Conservation (phyloP, 1,140 invertebrate species). For the Drosophila triauraria region DNA sequence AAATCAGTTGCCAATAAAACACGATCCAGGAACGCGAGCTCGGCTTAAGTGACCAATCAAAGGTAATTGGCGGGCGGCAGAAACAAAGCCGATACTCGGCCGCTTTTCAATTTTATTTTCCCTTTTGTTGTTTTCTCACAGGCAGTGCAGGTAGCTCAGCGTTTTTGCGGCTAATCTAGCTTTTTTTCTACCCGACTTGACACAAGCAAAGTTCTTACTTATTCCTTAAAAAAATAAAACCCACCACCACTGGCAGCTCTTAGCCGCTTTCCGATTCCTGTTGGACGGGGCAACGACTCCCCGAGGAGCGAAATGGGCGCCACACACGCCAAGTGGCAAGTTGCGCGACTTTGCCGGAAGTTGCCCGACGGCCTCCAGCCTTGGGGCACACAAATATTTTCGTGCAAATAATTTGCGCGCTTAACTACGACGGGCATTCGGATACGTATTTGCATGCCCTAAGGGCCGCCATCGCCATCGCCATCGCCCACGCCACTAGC, state of each 20-base stretch:
- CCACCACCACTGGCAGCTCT: slow-evolving; percentile 10
- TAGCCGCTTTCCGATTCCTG: slow-evolving; percentile 2
- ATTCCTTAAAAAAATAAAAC: neutral
- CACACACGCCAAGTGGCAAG: slow-evolving; percentile 80
- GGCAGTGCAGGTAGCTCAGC: neutral
- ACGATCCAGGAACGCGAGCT: slow-evolving; percentile 39
- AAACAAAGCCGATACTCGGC: slow-evolving; percentile 15
- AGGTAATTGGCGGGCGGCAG: slow-evolving; percentile 63
- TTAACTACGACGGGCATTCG: slow-evolving; percentile 73
- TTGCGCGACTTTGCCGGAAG: slow-evolving; percentile 63
- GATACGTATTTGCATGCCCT: slow-evolving; percentile 64
- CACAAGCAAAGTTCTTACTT: neutral
- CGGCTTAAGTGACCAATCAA: slow-evolving; percentile 79
- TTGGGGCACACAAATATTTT: slow-evolving; percentile 69
- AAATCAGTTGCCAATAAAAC: slow-evolving; percentile 74
- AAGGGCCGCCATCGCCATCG: neutral
- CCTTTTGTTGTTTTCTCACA: slow-evolving; percentile 6
- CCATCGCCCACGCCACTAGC: too few relatives aligned
- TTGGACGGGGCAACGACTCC: slow-evolving; percentile 43
- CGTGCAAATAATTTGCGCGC: slow-evolving; percentile 82
- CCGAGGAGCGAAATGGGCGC: slow-evolving; percentile 67
- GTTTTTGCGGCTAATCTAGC: neutral
- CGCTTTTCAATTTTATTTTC: slow-evolving; percentile 31
- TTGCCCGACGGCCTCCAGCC: slow-evolving; percentile 46
- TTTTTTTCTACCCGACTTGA: neutral